phyloP scores from a whole-genome alignment of 2,797 vertebrate species.

The Chloroceryle inda region DNA sequence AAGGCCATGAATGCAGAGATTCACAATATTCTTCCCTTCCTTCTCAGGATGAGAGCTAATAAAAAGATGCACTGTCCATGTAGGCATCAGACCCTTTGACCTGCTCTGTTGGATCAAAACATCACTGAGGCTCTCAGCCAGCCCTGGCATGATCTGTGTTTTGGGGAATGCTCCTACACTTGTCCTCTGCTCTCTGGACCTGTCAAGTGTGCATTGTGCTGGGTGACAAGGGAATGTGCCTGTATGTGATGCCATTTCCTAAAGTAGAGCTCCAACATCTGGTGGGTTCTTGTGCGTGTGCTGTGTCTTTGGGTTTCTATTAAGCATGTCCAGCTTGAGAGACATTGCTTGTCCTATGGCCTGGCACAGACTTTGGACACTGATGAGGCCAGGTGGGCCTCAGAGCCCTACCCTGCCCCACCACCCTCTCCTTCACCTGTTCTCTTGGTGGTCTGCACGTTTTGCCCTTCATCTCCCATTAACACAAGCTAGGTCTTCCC shows the following conservation, averaged over 20 bases:
- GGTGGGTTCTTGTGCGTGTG: not conserved
- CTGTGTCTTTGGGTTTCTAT: not conserved
- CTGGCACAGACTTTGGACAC: not conserved
- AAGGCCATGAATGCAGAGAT: constrained; percentile 37
- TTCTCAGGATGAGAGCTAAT: not conserved
- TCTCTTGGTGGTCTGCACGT: constrained; percentile 61
- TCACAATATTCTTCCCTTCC: constrained; percentile 34
- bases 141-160: not conserved
- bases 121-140: not conserved
- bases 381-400: fast-evolving
- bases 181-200: not conserved
- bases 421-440: constrained; percentile 28
- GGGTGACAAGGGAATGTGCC: not conserved
- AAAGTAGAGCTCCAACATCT: not conserved
- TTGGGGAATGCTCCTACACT: not conserved
- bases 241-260: not conserved
- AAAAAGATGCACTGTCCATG: constrained; percentile 36
- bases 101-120: not conserved
- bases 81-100: not conserved
- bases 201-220: not conserved
- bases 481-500: constrained; percentile 56
- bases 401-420: not conserved
- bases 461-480: constrained; percentile 55
- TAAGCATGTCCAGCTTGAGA: not conserved
- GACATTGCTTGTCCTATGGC: not conserved